Evolutionary conservation across 2,888 invertebrate species (phyloP).

Genomic region (Agapetus fuscipes): DNA sequence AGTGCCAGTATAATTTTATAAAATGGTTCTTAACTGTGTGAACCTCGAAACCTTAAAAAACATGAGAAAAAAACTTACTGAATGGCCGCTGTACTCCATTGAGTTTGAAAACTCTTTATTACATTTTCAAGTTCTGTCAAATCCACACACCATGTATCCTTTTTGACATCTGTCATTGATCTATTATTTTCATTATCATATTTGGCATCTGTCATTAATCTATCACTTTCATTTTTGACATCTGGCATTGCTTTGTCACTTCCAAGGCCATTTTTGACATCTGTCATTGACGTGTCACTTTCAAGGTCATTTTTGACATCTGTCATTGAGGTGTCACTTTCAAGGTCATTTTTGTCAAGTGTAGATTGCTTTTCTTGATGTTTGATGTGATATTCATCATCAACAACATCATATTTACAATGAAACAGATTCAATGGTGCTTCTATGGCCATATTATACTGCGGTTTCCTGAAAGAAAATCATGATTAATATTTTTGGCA

Average conservation of each 20-base stretch:
- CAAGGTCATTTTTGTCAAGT: neutral
- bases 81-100: conserved; percentile 64
- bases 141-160: conserved; percentile 48
- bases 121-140: conserved; percentile 47
- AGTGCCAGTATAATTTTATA: too few species aligned
- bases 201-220: neutral
- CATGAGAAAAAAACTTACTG: too few species aligned
- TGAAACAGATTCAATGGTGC: conserved; percentile 76
- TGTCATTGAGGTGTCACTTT: neutral
- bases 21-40: too few species aligned
- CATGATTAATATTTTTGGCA: too few species aligned
- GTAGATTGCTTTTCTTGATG: neutral
- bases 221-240: neutral
- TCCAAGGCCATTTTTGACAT: neutral
- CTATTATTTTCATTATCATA: too few species aligned
- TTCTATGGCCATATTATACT: conserved; percentile 80
- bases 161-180: conserved; percentile 24
- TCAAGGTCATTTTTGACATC: neutral
- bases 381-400: conserved; percentile 26
- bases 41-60: too few species aligned
- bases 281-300: neutral
- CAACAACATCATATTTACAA: conserved; percentile 52
- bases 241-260: neutral
- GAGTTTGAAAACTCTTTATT: conserved; percentile 57
- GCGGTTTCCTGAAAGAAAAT: conserved; percentile 69